Percentiles rank a stretch among this genome's conserved stretches.
These are phyloP conservation scores for Teleogryllus oceanicus DNA, from an alignment of 2,888 invertebrate species.

Conservation along the genomic window DNA sequence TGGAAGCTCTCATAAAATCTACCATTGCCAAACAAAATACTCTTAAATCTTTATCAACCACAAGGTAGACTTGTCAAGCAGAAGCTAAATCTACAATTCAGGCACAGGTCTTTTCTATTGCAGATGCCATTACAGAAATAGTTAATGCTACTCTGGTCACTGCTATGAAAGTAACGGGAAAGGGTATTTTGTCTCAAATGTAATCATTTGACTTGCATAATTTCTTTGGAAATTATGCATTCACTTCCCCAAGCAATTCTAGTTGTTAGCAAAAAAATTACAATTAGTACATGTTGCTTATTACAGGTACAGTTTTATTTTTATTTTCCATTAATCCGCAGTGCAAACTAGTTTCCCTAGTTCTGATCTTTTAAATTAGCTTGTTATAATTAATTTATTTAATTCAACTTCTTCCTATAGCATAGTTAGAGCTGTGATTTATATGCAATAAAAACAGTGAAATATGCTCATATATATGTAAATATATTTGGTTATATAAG, in stretches of 20 bases:
- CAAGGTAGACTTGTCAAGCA: slow-evolving; percentile 11
- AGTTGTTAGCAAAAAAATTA: not conserved
- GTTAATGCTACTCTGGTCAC: not conserved
- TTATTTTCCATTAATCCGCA: too few relatives aligned
- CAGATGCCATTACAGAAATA: not conserved
- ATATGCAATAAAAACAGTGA: too few relatives aligned
- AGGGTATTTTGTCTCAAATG: not conserved
- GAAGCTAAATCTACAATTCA: slow-evolving; percentile 8
- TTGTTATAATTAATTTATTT: too few relatives aligned
- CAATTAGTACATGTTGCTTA: too few relatives aligned
- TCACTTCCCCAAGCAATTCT: slow-evolving; percentile 19
- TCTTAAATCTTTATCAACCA: not conserved
- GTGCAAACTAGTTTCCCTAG: too few relatives aligned
- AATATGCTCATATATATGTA: too few relatives aligned
- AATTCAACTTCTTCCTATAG: too few relatives aligned
- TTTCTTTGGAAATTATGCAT: slow-evolving; percentile 20
- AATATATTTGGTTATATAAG: too few relatives aligned
- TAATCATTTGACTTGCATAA: slow-evolving; percentile 20
- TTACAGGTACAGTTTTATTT: too few relatives aligned
- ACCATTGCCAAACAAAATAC: not conserved
- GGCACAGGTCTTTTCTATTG: not conserved
- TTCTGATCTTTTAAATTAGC: too few relatives aligned
- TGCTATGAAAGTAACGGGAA: not conserved
- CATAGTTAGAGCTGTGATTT: too few relatives aligned
- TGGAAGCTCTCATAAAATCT: not conserved